phyloP scores from a whole-genome alignment of 1,140 invertebrate genomes.

The Megalonaias nervosa region DNA sequence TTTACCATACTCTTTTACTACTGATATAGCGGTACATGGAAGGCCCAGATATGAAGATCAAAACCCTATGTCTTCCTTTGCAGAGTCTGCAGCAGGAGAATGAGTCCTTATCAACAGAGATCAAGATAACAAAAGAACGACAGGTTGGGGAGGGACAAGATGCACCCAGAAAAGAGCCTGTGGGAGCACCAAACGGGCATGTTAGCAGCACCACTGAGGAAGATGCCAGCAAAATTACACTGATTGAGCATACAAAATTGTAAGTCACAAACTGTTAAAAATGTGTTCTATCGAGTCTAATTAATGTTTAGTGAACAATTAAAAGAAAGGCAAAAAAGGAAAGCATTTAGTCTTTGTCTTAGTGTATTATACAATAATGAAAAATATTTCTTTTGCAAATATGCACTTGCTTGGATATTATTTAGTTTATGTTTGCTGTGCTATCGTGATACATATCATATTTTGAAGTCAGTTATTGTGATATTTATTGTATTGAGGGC shows the following conservation, averaged over 20 bases:
- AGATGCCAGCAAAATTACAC: slow-evolving; percentile 73
- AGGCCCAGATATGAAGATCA: neutral
- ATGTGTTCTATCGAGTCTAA: neutral
- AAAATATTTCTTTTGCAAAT: too few species aligned
- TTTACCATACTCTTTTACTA: too few species aligned
- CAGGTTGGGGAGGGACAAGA: slow-evolving; percentile 71
- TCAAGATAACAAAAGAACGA: slow-evolving; percentile 63
- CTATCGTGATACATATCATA: too few species aligned
- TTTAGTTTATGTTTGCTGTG: too few species aligned
- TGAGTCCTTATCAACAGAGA: slow-evolving; percentile 67
- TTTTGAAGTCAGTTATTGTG: too few species aligned
- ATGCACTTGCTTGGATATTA: too few species aligned
- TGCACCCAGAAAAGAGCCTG: slow-evolving; percentile 50
- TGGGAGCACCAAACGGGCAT: slow-evolving; percentile 73
- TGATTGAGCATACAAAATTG: slow-evolving; percentile 59
- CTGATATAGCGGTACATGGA: neutral
- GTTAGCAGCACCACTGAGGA: slow-evolving; percentile 59
- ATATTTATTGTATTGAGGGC: too few species aligned
- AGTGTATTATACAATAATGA: too few species aligned
- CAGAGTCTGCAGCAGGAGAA: slow-evolving; percentile 72
- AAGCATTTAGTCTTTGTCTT: too few species aligned
- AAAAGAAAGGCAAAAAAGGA: too few species aligned
- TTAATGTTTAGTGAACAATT: too few species aligned
- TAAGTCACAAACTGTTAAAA: slow-evolving; percentile 28
- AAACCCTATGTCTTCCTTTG: slow-evolving; percentile 4